Evolutionary conservation across 2,888 invertebrate genomes (phyloP), one percentile per base, ranked within the genome.

Genomic region (Leptopilina myrica): DNA sequence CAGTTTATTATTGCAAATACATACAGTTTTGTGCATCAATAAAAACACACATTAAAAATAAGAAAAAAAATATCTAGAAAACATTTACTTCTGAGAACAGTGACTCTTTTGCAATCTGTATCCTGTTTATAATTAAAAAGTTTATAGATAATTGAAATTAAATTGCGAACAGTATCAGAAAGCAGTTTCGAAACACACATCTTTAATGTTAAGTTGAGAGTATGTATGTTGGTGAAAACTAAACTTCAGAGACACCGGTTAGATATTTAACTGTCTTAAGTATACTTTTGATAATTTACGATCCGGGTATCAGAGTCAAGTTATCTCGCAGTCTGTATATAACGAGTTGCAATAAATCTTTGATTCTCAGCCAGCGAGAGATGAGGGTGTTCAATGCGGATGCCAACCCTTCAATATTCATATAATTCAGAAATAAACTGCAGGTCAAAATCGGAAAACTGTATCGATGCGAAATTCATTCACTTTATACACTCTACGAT

Each of bases 321-420:
- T 78, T 80, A 84, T 82, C 82, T 79, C 33, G 75, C 75, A 79
- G 75, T 77, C 78, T 80, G 78, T 81, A 84, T 81, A 84, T 85
- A 85, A 84, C 84, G 82, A 85, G 84, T 82, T 85, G 82, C 82
- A 85, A 86, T 86, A 86, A 86, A 81, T 82, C 84, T 83, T 81
- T 80, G 78, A 84, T 84, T 86, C 84, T 84, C 83, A 76, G 80
- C 81, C n/a, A 73, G 56, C 26, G 53, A 66, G 46, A 33, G 33
- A 20, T 20, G 20, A 56, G 73, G 73, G 73, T 73, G 56, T 62
- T 76, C 56, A 56, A 69, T 53, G 20, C 20, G 53, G 53, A 53
- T 69, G 49, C 33, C n/a, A 56, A 56, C 73, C 73, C 73, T 73
- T 73, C 73, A 33, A 40, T 53, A 56, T 73, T 56, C 56, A 73